phyloP scores from a whole-genome alignment of 2,113 vertebrate genomes.

The Bolborhynchus lineola region DNA sequence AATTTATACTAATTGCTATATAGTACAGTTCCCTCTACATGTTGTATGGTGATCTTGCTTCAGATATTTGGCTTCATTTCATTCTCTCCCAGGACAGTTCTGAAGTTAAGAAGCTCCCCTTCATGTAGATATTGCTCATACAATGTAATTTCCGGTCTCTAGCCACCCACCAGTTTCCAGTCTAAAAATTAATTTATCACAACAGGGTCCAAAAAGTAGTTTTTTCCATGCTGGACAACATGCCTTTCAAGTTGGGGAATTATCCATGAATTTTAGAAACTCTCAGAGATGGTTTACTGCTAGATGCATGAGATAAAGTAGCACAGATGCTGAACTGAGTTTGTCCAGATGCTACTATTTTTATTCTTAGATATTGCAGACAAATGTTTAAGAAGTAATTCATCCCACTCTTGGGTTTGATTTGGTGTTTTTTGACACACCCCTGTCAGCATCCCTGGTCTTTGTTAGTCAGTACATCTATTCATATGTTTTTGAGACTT shows the following conservation, averaged over 20 bases:
- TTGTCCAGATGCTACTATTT: constrained; percentile 16
- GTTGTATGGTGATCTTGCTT: neutral
- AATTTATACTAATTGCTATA: neutral
- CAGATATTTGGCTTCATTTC: neutral
- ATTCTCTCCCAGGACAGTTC: neutral
- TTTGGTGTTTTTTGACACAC: neutral
- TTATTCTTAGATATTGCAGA: neutral
- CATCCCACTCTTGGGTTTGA: neutral
- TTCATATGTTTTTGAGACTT: neutral
- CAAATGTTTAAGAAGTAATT: neutral
- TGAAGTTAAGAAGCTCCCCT: neutral
- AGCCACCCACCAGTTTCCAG: neutral
- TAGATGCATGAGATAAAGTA: neutral
- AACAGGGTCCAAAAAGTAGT: neutral
- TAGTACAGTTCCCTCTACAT: neutral
- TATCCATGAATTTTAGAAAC: neutral
- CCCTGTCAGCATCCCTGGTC: neutral
- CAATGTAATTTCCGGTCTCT: neutral
- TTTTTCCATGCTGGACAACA: neutral
- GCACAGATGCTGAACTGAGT: neutral
- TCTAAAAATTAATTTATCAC: neutral
- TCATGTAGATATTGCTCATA: neutral
- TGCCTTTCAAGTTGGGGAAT: neutral
- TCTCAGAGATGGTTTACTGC: neutral
- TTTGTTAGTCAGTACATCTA: neutral